Evolutionary conservation across 2,888 invertebrate genomes (phyloP).

Genomic region (Drosophila acutilabella): DNA sequence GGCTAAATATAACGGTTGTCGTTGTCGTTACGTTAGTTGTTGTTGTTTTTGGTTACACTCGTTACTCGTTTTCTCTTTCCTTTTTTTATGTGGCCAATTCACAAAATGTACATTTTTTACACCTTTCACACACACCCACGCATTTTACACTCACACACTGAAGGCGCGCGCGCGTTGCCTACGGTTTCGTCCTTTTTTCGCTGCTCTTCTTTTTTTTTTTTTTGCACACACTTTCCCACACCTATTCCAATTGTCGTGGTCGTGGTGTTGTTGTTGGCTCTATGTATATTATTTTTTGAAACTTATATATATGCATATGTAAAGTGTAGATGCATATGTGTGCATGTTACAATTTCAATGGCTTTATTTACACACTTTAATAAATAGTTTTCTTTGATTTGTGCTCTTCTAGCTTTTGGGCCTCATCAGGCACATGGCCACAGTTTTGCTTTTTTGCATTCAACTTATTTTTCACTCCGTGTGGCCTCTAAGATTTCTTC

Average conservation of each 20-base stretch:
- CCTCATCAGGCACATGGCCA: conserved; percentile 61
- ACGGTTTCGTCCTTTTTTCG: conserved; percentile 48
- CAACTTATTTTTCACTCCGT: conserved; percentile 42
- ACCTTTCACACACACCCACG: conserved; percentile 77
- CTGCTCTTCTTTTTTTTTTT: conserved; percentile 30
- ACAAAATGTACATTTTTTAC: conserved; percentile 78
- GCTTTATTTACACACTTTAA: conserved; percentile 51
- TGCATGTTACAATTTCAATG: conserved; percentile 17
- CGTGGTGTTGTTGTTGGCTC: conserved; percentile 48
- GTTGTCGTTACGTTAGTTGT: conserved; percentile 58
- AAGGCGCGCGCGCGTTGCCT: conserved; percentile 62
- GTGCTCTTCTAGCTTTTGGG: conserved; percentile 40
- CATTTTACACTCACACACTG: conserved; percentile 67
- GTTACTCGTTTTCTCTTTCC: conserved; percentile 66
- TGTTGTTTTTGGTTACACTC: conserved; percentile 65
- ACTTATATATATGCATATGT: conserved; percentile 22
- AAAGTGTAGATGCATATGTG: conserved; percentile 15
- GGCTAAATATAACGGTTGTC: conserved; percentile 74
- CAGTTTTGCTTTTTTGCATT: conserved; percentile 40
- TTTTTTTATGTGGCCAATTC: conserved; percentile 72
- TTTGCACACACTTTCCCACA: conserved; percentile 51
- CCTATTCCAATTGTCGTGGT: conserved; percentile 51
- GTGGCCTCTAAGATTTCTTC: conserved; percentile 46
- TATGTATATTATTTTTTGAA: conserved; percentile 33
- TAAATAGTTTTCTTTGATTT: conserved; percentile 49